Conservation (phyloP, 37 sponge, comb jelly and placozoan species). For the Hormiphora californensis region DNA sequence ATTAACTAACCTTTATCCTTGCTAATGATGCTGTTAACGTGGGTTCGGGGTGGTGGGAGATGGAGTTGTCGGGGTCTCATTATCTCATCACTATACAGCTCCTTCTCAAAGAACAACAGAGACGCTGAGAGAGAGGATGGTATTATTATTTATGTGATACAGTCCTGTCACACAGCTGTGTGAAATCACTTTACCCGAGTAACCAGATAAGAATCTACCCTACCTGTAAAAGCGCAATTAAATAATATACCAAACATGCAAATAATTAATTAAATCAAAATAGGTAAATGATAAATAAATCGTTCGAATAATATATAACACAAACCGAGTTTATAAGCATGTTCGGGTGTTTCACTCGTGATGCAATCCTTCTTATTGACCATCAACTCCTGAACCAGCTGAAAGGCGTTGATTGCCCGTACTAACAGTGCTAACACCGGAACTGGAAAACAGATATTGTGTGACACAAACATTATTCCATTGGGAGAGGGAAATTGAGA, state of each 20-base stretch:
- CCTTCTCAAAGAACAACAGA: conserved; percentile 55
- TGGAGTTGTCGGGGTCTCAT: conserved; percentile 24
- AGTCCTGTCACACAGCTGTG: too few relatives aligned
- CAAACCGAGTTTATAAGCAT: conserved; percentile 46
- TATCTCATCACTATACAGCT: conserved; percentile 53
- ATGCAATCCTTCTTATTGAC: not conserved
- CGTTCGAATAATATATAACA: too few relatives aligned
- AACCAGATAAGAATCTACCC: too few relatives aligned
- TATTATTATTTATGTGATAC: too few relatives aligned
- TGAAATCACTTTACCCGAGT: too few relatives aligned
- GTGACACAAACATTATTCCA: not conserved
- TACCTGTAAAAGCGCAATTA: too few relatives aligned
- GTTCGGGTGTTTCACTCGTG: conserved; percentile 43
- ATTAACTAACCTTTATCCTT: conserved; percentile 20
- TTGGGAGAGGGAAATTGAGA: too few relatives aligned
- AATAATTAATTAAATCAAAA: too few relatives aligned
- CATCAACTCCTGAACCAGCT: not conserved
- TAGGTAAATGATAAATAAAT: too few relatives aligned
- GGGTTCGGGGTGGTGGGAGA: conserved; percentile 39
- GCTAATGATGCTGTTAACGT: conserved; percentile 45
- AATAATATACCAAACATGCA: too few relatives aligned
- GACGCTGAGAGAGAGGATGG: too few relatives aligned
- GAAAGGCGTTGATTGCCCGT: conserved; percentile 43
- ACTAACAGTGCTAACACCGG: conserved; percentile 15
- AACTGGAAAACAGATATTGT: not conserved